Percentiles rank a stretch among this genome's conserved stretches.
These are phyloP conservation scores for Eupristina koningsbergeri DNA, from an alignment of 1,140 invertebrate genomes.

Conservation along the genomic window DNA sequence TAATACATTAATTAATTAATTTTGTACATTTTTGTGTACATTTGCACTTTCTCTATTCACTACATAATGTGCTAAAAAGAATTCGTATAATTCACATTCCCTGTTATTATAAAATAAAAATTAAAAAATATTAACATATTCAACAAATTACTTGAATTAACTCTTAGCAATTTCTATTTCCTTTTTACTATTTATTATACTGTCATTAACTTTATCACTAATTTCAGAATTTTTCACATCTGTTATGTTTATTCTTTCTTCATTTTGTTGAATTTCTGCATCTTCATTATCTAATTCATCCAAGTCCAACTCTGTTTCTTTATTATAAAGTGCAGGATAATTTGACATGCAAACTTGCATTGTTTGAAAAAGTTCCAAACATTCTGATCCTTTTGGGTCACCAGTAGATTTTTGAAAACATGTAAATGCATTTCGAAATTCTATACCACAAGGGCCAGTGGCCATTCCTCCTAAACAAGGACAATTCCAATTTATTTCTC, in stretches of 20 bases:
- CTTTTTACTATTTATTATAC: conserved; percentile 42
- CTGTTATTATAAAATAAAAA: conserved; percentile 21
- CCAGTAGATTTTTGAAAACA: conserved; percentile 91
- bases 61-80: conserved; percentile 14
- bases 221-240: background rate
- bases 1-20: no score
- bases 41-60: background rate
- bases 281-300: conserved; percentile 74
- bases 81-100: background rate
- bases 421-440: conserved; percentile 94
- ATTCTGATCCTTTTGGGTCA: conserved; percentile 91
- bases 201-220: conserved; percentile 13
- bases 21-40: conserved; percentile 19
- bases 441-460: conserved; percentile 92
- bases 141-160: background rate
- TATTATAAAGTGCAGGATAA: conserved; percentile 89
- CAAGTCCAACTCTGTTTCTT: conserved; percentile 68
- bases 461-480: conserved; percentile 97
- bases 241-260: background rate
- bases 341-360: conserved; percentile 95
- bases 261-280: background rate
- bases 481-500: conserved; percentile 97
- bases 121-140: conserved; percentile 37
- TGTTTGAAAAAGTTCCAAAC: conserved; percentile 89
- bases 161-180: conserved; percentile 50